These are phyloP conservation scores for Drosophila falleni DNA, from an alignment of 2,888 invertebrate genomes.

Conservation along the genomic window DNA sequence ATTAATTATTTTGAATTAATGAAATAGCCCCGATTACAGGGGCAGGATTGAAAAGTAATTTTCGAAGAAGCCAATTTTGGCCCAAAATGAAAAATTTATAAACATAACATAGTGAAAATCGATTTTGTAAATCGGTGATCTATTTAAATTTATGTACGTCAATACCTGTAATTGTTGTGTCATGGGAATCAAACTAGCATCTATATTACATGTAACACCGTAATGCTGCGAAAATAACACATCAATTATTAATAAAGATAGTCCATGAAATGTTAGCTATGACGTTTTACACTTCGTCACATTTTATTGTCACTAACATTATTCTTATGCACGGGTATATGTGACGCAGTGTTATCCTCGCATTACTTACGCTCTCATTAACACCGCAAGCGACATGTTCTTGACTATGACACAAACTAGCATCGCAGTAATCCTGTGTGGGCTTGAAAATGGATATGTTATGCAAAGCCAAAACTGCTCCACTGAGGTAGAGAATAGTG, in stretches of 20 bases:
- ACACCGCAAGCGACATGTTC: conserved; percentile 17
- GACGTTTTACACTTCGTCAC: background rate
- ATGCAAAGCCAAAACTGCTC: background rate
- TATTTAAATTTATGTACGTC: no score
- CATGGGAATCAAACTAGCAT: conserved; percentile 23
- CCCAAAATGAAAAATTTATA: no score
- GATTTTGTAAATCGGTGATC: no score
- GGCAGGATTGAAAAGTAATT: no score
- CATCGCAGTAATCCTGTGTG: conserved; percentile 1
- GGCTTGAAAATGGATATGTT: background rate
- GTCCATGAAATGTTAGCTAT: background rate
- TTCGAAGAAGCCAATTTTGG: no score
- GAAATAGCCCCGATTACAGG: no score
- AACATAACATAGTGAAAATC: no score
- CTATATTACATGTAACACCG: background rate
- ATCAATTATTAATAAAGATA: background rate
- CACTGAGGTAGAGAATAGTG: background rate
- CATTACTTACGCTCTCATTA: conserved; percentile 4
- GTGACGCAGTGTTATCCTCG: background rate
- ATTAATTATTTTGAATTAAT: no score
- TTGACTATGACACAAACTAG: background rate
- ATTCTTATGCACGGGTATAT: background rate
- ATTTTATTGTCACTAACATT: background rate
- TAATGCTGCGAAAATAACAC: conserved; percentile 30
- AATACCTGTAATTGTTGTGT: no score